Evolutionary conservation across 2,113 vertebrate genomes (phyloP).

Genomic region (Brachyistius frenatus): DNA sequence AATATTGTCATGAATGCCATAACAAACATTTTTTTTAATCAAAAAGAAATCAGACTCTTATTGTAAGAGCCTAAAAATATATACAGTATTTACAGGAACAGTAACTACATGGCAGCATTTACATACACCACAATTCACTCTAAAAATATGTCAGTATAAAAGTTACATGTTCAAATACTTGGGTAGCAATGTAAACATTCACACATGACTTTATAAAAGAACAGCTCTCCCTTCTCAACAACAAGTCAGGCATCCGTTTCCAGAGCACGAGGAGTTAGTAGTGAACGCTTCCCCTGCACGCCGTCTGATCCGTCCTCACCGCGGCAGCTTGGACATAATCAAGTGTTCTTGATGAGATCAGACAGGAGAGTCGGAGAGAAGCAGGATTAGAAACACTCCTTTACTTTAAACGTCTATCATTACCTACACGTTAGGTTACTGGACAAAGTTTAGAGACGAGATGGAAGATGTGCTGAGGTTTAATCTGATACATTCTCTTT

Average conservation of each 20-base stretch:
- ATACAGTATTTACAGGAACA: constrained; percentile 71
- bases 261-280: constrained; percentile 52
- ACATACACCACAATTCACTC: constrained; percentile 68
- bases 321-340: no score
- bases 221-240: constrained; percentile 19
- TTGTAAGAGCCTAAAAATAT: constrained; percentile 77
- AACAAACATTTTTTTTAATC: constrained; percentile 68
- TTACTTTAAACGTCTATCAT: not conserved
- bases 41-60: constrained; percentile 77
- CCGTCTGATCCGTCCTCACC: no score
- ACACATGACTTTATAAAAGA: constrained; percentile 69
- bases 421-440: not conserved
- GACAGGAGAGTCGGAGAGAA: not conserved
- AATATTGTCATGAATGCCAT: constrained; percentile 75
- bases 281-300: no score
- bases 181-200: constrained; percentile 81
- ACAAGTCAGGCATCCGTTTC: constrained; percentile 17
- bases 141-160: constrained; percentile 66
- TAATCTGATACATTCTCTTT: constrained; percentile 30
- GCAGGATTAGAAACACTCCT: constrained; percentile 8
- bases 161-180: constrained; percentile 64
- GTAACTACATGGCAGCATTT: constrained; percentile 69
- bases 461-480: constrained; percentile 3
- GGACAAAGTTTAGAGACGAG: not conserved
- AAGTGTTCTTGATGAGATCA: no score